A percentile compares a stretch with the other conserved stretches of the same genome.
phyloP scores from a whole-genome alignment of 2,113 vertebrate genomes.

The Odocoileus virginianus region DNA sequence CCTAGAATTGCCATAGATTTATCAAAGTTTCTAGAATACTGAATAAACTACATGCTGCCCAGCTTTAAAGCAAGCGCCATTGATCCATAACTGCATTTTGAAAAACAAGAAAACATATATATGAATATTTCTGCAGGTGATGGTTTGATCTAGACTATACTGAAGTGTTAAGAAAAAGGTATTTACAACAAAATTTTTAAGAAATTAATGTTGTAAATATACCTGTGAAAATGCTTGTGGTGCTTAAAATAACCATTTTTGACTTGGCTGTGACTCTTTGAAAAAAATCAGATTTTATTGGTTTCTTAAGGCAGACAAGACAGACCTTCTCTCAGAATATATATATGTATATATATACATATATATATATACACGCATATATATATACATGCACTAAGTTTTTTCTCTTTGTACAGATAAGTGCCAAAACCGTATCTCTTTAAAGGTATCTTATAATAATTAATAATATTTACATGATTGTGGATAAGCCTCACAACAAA shows the following conservation, averaged over 20 bases:
- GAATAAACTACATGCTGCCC: not conserved
- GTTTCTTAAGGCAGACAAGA: not conserved
- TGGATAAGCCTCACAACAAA: not conserved
- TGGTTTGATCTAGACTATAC: not conserved
- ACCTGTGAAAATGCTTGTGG: not conserved
- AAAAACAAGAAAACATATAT: not conserved
- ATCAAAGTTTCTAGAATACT: not conserved
- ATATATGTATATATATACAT: not conserved
- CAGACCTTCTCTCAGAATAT: not conserved
- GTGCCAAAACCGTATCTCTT: not conserved
- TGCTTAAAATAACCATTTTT: not conserved
- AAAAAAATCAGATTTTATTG: not conserved
- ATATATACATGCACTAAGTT: not conserved
- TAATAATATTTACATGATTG: not conserved
- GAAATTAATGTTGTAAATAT: constrained; percentile 29
- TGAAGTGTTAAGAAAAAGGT: not conserved
- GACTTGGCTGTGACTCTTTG: not conserved
- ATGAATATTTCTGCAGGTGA: not conserved
- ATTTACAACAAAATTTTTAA: not conserved
- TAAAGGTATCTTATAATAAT: not conserved
- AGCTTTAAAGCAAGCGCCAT: not conserved
- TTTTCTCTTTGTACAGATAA: not conserved
- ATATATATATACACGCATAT: not conserved
- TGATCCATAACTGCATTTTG: not conserved
- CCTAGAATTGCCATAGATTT: not conserved